phyloP scores from a whole-genome alignment of 2,888 invertebrate species.

The Leucozona laternaria region DNA sequence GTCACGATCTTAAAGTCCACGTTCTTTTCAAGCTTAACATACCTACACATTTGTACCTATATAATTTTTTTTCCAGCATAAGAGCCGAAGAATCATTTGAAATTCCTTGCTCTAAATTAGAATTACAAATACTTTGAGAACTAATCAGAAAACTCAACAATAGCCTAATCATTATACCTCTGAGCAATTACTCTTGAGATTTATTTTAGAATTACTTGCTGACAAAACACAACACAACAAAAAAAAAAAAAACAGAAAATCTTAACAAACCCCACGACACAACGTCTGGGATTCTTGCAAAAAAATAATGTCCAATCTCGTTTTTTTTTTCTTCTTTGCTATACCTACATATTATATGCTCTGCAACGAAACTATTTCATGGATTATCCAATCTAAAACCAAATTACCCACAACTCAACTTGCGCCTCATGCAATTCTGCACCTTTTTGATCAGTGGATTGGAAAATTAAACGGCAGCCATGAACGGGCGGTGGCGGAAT shows the following conservation, averaged over 20 bases:
- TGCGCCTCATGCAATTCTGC: slow-evolving; percentile 30
- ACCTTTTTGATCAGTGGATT: slow-evolving; percentile 56
- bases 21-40: not conserved
- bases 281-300: slow-evolving; percentile 28
- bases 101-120: slow-evolving; percentile 46
- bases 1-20: slow-evolving; percentile 5
- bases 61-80: not conserved
- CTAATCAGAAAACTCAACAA: slow-evolving; percentile 41
- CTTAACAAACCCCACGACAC: slow-evolving; percentile 17
- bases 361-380: slow-evolving; percentile 32
- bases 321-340: not conserved
- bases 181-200: slow-evolving; percentile 29
- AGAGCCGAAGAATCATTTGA: not conserved
- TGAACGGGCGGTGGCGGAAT: slow-evolving; percentile 39
- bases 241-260: not conserved
- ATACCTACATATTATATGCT: not conserved
- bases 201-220: slow-evolving; percentile 25
- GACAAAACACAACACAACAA: too few species aligned
- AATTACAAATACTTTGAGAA: slow-evolving; percentile 38
- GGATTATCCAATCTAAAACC: slow-evolving; percentile 34
- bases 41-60: not conserved
- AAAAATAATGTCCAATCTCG: slow-evolving; percentile 29
- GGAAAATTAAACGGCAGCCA: slow-evolving; percentile 68
- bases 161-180: slow-evolving; percentile 20
- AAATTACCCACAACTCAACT: slow-evolving; percentile 18